A percentile compares a stretch with the other conserved stretches of the same genome.
Evolutionary conservation across 2,888 invertebrate species (phyloP).

Genomic region (Eledona agricola): DNA sequence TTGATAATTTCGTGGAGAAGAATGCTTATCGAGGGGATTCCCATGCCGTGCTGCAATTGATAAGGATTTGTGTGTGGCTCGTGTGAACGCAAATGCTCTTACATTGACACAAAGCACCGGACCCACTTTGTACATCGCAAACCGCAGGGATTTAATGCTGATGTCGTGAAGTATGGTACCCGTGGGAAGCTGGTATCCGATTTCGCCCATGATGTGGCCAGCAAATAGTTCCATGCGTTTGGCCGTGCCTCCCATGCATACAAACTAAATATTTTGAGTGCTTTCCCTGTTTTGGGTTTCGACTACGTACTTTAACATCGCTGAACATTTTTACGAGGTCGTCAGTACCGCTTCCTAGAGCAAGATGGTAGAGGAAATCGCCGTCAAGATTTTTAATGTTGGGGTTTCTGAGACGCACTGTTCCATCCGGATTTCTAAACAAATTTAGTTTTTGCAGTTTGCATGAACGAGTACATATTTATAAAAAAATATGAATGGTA

Average conservation of each 20-base stretch:
- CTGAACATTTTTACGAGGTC: conserved; percentile 7
- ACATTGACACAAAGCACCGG: conserved; percentile 86
- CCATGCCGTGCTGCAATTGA: conserved; percentile 92
- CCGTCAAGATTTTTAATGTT: conserved; percentile 1
- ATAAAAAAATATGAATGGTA: conserved; percentile 2
- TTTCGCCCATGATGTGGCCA: conserved; percentile 87
- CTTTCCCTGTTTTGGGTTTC: background rate
- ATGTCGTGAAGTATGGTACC: conserved; percentile 89
- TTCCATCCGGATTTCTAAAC: conserved; percentile 14
- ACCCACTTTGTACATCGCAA: conserved; percentile 95
- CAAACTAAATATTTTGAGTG: conserved; percentile 72
- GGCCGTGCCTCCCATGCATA: conserved; percentile 96
- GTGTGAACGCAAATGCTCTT: conserved; percentile 62
- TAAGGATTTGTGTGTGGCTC: conserved; percentile 1
- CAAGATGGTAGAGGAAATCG: conserved; percentile 15
- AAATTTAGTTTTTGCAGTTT: too few species aligned
- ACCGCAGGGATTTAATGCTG: conserved; percentile 89
- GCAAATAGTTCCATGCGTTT: conserved; percentile 94
- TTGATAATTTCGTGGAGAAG: conserved; percentile 96
- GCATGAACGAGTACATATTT: too few species aligned
- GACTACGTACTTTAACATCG: conserved; percentile 8
- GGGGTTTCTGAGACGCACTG: conserved; percentile 1
- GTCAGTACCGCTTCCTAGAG: background rate
- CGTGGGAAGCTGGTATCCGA: conserved; percentile 87
- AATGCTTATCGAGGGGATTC: conserved; percentile 94